Base-by-base conservation (phyloP, 2,888 invertebrate species). In the Leptopilina myrica region DNA sequence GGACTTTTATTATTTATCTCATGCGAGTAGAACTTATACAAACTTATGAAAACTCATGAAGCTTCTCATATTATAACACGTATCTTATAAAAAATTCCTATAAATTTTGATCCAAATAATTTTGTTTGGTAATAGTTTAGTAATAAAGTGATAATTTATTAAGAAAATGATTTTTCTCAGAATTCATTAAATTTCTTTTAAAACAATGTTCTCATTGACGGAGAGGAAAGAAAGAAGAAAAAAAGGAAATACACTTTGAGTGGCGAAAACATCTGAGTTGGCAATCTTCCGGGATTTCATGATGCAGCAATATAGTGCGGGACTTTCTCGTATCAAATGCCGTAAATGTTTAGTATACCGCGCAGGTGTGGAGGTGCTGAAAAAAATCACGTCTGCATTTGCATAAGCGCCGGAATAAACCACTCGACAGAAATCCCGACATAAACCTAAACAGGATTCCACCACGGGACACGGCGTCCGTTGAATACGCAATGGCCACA, bases 351-450 rank as follows among this genome's bases (percentile, higher is more conserved):
- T 86, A 85, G 88, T 86, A 85, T 85, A 85, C 85, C 83, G 85
- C 86, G 86, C 89, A 87, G 87, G 87, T 88, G 87, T 84, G 77
- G 86, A 86, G 85, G 90, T 89, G 89, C 84, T 87, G 89, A 90
- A 89, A 90, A 49, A 91, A 91, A 91, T 91, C 91, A 91, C 91
- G 91, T 91, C 90, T 87, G 88, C 89, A 91, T 91, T 91, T 91
- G 90, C 91, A 91, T 91, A 91, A 91, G 91, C 91, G 90, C 88
- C 89, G 90, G 90, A 89, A 91, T 91, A 91, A 91, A 91, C 89
- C 91, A 91, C 91, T 90, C 90, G 90, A 87, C 90, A 87, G 88
- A 89, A 90, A 91, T 89, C 90, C 90, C 89, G 87, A 88, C 88
- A 88, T 90, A 90, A 91, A 89, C 88, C 88, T 86, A 89, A 89